These are phyloP conservation scores for Plebejus argus DNA, from an alignment of 2,888 invertebrate genomes.

Conservation along the genomic window DNA sequence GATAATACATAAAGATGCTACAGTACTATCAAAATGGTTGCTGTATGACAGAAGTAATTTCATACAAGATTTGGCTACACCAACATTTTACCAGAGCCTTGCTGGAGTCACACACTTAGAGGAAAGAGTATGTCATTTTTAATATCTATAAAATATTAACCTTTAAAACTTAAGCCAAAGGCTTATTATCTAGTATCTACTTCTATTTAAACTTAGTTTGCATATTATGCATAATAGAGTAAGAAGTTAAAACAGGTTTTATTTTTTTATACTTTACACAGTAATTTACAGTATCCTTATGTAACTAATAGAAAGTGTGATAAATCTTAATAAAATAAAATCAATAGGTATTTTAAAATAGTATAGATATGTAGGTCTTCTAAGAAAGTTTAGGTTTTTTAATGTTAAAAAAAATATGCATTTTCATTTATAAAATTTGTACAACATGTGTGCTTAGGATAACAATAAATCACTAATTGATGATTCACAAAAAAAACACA, in stretches of 20 bases:
- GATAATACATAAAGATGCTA: constrained; percentile 86
- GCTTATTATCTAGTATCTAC: neutral
- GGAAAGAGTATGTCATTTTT: constrained; percentile 82
- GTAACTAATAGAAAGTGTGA: neutral
- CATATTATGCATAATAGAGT: neutral
- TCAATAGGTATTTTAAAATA: neutral
- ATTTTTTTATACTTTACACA: neutral
- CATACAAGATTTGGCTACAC: constrained; percentile 91
- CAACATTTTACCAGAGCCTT: constrained; percentile 95
- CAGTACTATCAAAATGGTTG: constrained; percentile 91
- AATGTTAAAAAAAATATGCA: neutral
- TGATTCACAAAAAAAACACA: neutral
- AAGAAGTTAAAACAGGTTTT: neutral
- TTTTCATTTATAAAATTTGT: neutral
- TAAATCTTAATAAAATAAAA: neutral
- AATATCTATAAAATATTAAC: neutral
- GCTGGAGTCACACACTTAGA: constrained; percentile 95
- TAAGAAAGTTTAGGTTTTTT: neutral
- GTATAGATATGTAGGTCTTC: neutral
- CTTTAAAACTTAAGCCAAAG: neutral
- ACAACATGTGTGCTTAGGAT: neutral
- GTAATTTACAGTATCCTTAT: neutral
- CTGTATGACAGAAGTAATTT: constrained; percentile 87
- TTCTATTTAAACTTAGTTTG: neutral
- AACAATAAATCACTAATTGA: neutral